Base-by-base conservation (phyloP, 2,797 vertebrate species). In the Hirundo rustica region DNA sequence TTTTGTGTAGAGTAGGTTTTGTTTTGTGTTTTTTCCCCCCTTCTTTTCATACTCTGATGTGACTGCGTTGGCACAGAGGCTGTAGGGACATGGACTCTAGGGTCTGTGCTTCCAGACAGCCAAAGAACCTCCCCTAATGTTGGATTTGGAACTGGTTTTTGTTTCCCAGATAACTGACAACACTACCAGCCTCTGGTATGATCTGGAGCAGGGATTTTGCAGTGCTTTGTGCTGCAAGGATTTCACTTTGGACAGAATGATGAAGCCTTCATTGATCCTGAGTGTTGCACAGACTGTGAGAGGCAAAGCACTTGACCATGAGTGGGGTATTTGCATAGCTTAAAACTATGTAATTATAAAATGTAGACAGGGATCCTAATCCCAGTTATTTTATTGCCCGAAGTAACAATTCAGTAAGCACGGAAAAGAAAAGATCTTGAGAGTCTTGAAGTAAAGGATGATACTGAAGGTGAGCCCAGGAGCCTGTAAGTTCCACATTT, bases 11-110 rank as follows among this genome's bases (percentile, higher is more conserved):
- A 27, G 8, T 36, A 6, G 16, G 11, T 22, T 38, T 55, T n/a
- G 15, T 5, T 32, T 19, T 40, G 40, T 3, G 5, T 25, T 42
- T 29, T 45, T 29, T 8, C 3, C 0, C 22, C 4, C 7, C 7
- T 17, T 16, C 23, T 47, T 45, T 29, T 10, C 36, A 2, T 19
- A 3, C 45, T 84, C 10, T 1, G 2, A 7, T 50, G 47, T 65
- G 68, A 9, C 36, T 66, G 17, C 40, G 15, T 2, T 64, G 57
- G 13, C 48, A 8, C n/a, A 10, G 25, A 18, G 34, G 10, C 11
- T 73, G 36, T 36, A 44, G 19, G 57, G 40, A 18, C 20, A 5
- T 13, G 19, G 22, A 5, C 4, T 72, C 18, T 25, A 42, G 22
- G 54, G 40, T 2, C 7, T 27, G 9, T 29, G 11, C 5, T 17